Evolutionary conservation across 2,113 vertebrate species (phyloP).

Genomic region (Fregetta grallaria): DNA sequence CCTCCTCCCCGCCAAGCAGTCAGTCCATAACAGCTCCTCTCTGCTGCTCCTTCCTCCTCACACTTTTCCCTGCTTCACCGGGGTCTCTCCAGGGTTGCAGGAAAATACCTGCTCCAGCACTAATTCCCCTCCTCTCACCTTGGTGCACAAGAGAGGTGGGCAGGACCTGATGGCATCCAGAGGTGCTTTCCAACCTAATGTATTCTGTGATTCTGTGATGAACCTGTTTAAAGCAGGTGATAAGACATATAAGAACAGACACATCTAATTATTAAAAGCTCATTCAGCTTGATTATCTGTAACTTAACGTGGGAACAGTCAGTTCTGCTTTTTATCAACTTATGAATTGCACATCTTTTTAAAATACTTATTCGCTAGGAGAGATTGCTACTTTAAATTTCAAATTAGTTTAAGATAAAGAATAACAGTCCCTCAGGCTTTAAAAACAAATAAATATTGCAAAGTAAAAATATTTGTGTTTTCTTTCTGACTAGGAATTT

Average conservation of each 20-base stretch:
- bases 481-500: background rate
- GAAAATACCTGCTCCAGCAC: background rate
- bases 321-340: background rate
- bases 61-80: background rate
- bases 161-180: background rate
- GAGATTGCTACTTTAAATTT: background rate
- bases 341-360: background rate
- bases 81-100: no score
- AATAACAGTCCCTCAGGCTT: background rate
- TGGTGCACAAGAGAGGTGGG: background rate
- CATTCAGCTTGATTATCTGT: background rate
- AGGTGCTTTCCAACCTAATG: background rate
- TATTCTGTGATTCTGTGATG: background rate
- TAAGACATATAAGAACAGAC: background rate
- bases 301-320: background rate
- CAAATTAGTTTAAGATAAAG: background rate
- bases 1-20: fast-evolving
- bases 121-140: background rate
- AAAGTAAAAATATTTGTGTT: background rate
- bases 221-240: background rate
- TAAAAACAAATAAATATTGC: background rate
- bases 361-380: background rate
- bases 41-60: background rate
- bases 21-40: background rate
- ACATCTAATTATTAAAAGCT: background rate